phyloP scores from a whole-genome alignment of 2,113 vertebrate species.

The Saimiri boliviensis region DNA sequence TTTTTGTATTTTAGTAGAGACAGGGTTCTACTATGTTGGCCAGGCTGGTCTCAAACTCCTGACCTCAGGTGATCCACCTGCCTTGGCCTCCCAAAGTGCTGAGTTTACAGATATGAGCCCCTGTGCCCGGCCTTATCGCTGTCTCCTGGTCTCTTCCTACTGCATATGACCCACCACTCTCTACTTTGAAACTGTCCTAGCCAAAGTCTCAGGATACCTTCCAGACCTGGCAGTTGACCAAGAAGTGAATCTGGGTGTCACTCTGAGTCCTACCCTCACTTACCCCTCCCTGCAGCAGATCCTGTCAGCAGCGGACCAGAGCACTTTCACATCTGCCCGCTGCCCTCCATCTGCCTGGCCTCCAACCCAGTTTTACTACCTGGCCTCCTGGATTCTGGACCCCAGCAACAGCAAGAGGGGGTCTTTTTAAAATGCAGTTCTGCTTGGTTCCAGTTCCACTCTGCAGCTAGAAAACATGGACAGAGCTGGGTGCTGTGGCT shows the following conservation, averaged over 20 bases:
- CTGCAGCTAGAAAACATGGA: background rate
- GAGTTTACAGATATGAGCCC: too few relatives aligned
- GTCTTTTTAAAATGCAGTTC: background rate
- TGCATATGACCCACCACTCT: background rate
- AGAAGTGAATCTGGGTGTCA: background rate
- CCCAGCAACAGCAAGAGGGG: background rate
- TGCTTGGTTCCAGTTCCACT: background rate
- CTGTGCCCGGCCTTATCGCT: too few relatives aligned
- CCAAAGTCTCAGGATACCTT: background rate
- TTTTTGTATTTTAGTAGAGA: too few relatives aligned
- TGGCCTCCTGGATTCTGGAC: background rate
- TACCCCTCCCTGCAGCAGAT: background rate
- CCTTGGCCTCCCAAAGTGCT: too few relatives aligned
- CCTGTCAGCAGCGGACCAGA: background rate
- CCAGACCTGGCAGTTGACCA: background rate
- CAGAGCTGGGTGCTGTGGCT: rapidly evolving
- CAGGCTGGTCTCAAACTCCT: too few relatives aligned
- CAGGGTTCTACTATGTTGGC: too few relatives aligned
- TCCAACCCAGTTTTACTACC: background rate
- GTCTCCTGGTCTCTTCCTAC: background rate
- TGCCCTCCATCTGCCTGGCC: background rate
- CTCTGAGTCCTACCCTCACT: background rate
- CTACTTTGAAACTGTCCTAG: background rate
- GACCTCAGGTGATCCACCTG: too few relatives aligned
- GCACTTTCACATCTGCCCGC: background rate